These are phyloP conservation scores for Calliopsis andreniformis DNA, from an alignment of 1,140 invertebrate species.

Conservation along the genomic window DNA sequence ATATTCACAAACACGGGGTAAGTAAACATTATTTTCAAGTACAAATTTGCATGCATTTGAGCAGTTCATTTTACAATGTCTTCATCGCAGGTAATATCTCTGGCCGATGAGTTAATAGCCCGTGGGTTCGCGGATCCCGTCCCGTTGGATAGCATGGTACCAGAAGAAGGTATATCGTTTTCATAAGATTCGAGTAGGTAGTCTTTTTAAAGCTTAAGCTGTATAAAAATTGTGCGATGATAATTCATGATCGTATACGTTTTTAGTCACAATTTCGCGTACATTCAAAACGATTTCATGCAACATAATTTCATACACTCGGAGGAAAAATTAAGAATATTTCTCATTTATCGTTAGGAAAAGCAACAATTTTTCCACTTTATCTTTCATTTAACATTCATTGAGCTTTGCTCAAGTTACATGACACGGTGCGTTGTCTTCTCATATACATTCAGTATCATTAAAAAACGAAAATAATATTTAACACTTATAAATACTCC, in stretches of 20 bases:
- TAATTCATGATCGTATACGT: conserved; percentile 42
- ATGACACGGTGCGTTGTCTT: conserved; percentile 2
- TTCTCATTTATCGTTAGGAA: neutral
- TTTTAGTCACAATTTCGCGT: conserved; percentile 30
- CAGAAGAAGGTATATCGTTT: conserved; percentile 47
- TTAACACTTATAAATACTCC: conserved; percentile 47
- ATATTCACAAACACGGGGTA: conserved; percentile 76
- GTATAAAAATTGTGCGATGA: conserved; percentile 33
- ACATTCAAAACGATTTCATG: conserved; percentile 10
- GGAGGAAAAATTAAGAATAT: neutral
- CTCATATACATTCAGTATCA: neutral
- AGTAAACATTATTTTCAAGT: conserved; percentile 34
- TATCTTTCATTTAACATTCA: conserved; percentile 19
- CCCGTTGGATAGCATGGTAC: conserved; percentile 65
- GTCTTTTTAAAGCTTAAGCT: conserved; percentile 21
- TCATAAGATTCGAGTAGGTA: conserved; percentile 25
- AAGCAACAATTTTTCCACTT: neutral
- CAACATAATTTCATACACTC: neutral
- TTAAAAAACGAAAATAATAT: conserved; percentile 5
- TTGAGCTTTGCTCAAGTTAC: conserved; percentile 9
- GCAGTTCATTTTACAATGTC: neutral
- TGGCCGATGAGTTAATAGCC: conserved; percentile 76
- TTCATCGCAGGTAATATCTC: conserved; percentile 71
- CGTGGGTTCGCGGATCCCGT: conserved; percentile 71
- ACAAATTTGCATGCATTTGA: neutral